These are phyloP conservation scores for Nesoenas mayeri DNA, from an alignment of 2,113 vertebrate genomes.

Conservation along the genomic window DNA sequence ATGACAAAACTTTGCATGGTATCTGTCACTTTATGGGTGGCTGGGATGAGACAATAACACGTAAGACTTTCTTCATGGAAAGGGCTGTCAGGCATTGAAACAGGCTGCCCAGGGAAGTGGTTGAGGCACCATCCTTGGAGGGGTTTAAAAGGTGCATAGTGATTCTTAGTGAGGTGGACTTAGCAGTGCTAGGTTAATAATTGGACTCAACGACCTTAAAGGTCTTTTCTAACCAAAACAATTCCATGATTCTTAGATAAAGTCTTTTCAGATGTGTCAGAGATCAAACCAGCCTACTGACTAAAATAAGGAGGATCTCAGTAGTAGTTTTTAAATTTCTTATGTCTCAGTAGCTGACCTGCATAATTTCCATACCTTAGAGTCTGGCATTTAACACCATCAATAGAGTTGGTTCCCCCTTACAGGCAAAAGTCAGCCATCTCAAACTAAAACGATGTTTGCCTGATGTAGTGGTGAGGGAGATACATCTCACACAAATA, in stretches of 20 bases:
- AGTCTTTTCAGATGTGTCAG: neutral
- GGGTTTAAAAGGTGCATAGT: no score
- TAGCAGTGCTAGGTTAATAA: no score
- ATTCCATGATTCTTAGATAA: no score
- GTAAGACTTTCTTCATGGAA: neutral
- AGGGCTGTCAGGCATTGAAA: no score
- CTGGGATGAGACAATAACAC: neutral
- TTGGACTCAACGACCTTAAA: no score
- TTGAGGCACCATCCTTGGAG: no score
- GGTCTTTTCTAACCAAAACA: no score
- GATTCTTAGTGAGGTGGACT: no score
- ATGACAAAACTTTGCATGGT: rapidly evolving
- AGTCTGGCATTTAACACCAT: neutral
- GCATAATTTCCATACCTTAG: neutral
- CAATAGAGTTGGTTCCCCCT: neutral
- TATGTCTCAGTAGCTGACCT: neutral
- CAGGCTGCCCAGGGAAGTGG: no score
- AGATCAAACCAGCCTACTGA: neutral
- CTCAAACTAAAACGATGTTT: neutral
- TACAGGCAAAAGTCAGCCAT: neutral
- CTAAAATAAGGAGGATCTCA: neutral
- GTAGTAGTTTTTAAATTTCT: neutral
- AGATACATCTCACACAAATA: neutral
- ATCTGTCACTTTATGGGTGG: neutral
- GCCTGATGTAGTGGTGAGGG: neutral